Evolutionary conservation across 1,140 invertebrate species (phyloP), one percentile per base, ranked within the genome.

Genomic region (Penaeus chinensis): DNA sequence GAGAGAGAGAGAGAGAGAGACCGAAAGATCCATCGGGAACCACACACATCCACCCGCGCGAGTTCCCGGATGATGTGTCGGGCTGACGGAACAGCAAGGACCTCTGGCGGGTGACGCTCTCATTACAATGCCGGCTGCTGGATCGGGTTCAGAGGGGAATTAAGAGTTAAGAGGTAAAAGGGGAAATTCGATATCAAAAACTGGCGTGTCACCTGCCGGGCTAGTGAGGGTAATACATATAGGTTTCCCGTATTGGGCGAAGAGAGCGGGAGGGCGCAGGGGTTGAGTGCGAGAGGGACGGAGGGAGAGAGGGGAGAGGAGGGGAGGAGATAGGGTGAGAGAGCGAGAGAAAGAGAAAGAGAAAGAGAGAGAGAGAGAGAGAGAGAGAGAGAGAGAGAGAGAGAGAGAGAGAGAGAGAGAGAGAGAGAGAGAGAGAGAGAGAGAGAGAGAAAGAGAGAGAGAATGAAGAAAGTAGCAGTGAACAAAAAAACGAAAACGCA

Each of bases 161-260:
- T 54, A 54, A 54, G 54, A 54, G 54, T 54, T 54, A 54, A 54
- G 54, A 54, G 54, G 66, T 24, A 71, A 71, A 71, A 71, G 66
- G 66, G 32, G n/a, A 71, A 71, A 32, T n/a, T 24, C 66, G 66
- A 71, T 32, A 71, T 24, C 66, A 71, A 71, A 32, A 71, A n/a
- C 66, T 24, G 54, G 54, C 54, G 10, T 54, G 54, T 54, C 54
- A 54, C 54, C 54, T 54, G 54, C 54, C 54, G 54, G 54, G 11
- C 54, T 54, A 54, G 54, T 54, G 54, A 54, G 54, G 54, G 54
- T 54, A 54, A 54, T 54, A 54, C 54, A 54, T 54, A 54, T 54
- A 54, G 54, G 54, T 54, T 71, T 71, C 18, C n/a, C 66, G 32
- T 71, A 71, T 71, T 71, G 32, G n/a, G 66, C n/a, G 32, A 32